Base-by-base conservation (phyloP, 1,140 invertebrate species). In the Euwallacea similis region DNA sequence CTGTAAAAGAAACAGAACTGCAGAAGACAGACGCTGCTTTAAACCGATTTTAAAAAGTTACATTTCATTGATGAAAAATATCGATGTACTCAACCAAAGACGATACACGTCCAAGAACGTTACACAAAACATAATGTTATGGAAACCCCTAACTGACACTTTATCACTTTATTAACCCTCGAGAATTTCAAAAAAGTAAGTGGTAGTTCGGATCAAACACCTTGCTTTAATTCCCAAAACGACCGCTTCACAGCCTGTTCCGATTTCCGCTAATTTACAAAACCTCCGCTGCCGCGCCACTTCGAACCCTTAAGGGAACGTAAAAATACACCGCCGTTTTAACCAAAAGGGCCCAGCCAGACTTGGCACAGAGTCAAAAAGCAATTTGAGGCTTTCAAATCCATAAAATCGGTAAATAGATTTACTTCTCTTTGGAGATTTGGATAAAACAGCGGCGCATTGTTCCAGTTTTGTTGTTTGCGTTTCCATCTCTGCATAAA, bases 351-450 rank as follows among this genome's bases (percentile, higher is more conserved):
- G 16, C 55, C 53, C 53, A 67, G 47, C 56, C 41, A 59, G 66
- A 68, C 58, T 68, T 68, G 66, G 66, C 66, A 68, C 56, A 21
- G 66, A 68, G 55, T 68, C 66, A 68, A 68, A 68, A 68, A 68
- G 55, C 66, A 68, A 68, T 68, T 68, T 68, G 66, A 68, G 66
- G 58, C 66, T 68, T 68, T 68, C 66, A 54, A 68, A 68, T 68
- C 66, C 58, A 61, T 50, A 68, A 68, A 68, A 68, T 68, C 66
- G 58, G 56, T 53, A 68, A 68, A 68, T 68, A 68, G 44, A 68
- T 68, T 68, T 68, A 60, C 56, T 68, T 68, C 61, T 54, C 66
- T 68, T 68, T 59, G 54, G 65, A 67, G 65, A 67, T 67, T 67
- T 67, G 65, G 65, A 42, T 59, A 46, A 67, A 64, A 50, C 61